Evolutionary conservation across 2,797 vertebrate genomes (phyloP).

Genomic region (Nasua narica): DNA sequence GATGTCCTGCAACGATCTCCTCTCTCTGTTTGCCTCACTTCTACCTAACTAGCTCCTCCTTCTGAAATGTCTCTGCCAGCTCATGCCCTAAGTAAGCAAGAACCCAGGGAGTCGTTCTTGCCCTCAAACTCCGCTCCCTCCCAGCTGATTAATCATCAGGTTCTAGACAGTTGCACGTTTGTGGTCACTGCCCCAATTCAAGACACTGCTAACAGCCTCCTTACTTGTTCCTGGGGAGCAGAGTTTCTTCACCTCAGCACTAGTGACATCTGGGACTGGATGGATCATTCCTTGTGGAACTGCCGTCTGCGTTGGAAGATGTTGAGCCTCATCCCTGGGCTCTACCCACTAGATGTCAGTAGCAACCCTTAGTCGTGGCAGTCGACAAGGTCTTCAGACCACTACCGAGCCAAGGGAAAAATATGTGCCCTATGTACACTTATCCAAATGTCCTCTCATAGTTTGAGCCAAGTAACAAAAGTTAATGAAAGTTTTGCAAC

Average conservation of each 20-base stretch:
- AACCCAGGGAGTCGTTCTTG: background rate
- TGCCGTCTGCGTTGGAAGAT: background rate
- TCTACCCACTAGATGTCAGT: slow-evolving; percentile 9
- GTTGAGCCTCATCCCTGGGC: background rate
- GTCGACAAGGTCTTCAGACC: background rate
- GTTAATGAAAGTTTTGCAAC: background rate
- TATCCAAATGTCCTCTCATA: background rate
- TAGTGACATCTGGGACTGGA: background rate
- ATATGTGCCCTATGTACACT: background rate
- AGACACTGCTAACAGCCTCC: background rate
- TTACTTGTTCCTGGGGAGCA: background rate
- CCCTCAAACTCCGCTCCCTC: background rate
- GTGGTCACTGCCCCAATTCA: background rate
- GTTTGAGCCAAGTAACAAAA: background rate
- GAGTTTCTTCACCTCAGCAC: background rate
- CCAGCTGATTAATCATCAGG: background rate
- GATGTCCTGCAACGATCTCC: background rate
- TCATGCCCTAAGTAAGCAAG: background rate
- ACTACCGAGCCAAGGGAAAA: background rate
- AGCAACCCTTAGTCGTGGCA: background rate
- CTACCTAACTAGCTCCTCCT: background rate
- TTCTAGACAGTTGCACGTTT: background rate
- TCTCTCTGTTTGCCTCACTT: background rate
- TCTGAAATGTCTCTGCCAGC: background rate
- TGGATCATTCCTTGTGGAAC: background rate